A percentile compares a stretch with the other conserved stretches of the same genome.
These are phyloP conservation scores for Heteromyza rotundicornis DNA, from an alignment of 2,888 invertebrate genomes.

Conservation along the genomic window DNA sequence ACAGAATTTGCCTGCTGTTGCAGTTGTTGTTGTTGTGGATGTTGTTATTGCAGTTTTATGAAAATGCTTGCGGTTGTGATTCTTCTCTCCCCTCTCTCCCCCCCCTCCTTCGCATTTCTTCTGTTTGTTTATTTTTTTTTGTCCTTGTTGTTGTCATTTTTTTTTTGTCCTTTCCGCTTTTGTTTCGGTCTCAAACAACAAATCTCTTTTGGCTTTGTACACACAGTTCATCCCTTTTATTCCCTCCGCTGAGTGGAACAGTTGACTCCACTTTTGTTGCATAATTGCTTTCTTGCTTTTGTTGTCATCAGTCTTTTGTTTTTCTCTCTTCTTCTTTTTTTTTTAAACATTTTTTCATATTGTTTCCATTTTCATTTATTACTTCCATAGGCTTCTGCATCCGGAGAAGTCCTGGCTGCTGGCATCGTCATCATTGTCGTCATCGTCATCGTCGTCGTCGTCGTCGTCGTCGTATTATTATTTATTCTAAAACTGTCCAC, in stretches of 20 bases:
- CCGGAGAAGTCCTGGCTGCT: background rate
- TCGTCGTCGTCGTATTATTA: background rate
- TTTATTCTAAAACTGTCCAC: conserved; percentile 14
- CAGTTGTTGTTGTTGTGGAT: background rate
- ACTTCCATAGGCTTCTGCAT: conserved; percentile 10
- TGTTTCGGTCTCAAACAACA: conserved; percentile 8
- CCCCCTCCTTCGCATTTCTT: background rate
- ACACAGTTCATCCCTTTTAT: conserved; percentile 1
- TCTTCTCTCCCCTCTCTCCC: background rate
- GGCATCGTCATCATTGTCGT: background rate
- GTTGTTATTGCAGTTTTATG: background rate
- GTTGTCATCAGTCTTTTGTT: background rate
- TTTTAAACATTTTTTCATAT: conserved; percentile 1
- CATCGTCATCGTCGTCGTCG: background rate
- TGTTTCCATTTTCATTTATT: conserved; percentile 7
- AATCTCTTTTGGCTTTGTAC: conserved; percentile 10
- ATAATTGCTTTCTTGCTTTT: conserved; percentile 21
- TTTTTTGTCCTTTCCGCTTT: background rate
- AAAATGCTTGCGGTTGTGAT: conserved; percentile 7
- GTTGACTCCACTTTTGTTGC: conserved; percentile 19
- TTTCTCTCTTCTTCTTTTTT: background rate
- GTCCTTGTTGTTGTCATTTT: background rate
- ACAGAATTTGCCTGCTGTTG: background rate
- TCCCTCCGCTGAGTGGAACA: background rate
- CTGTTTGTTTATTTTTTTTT: background rate